Base-by-base conservation (phyloP, 2,888 invertebrate species). In the Heliconius ethilla region DNA sequence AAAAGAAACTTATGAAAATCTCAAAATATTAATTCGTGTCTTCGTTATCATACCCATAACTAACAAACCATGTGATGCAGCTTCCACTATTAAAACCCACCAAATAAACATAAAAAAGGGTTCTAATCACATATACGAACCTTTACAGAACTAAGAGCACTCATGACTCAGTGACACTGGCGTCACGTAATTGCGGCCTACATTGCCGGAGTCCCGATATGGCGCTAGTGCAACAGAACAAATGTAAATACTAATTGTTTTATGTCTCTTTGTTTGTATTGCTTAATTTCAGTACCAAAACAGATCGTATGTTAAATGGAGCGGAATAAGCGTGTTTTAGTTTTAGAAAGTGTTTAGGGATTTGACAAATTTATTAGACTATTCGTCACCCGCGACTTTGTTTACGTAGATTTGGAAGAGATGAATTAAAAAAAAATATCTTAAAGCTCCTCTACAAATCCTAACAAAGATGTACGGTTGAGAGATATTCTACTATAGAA, bases 221-320 rank as follows among this genome's bases (percentile, higher is more conserved):
- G 80, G 65, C 37, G 59, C 55, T 74, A 75, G 66, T 74, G 55
- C 65, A 59, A 76, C 25, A 51, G 40, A 69, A 77, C 78, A 78
- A 75, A 78, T 78, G 78, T 80, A 75, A 75, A 75, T 62, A 75
- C 79, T 81, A 81, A 81, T 81, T 79, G 81, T 76, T 76, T 51
- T 72, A 27, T 55, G 63, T 73, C 74, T 76, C 74, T 76, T 79
- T 79, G 79, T 79, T 63, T 78, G 66, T 72, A 59, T 78, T 76
- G 67, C 76, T 65, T 45, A 59, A 74, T 62, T 29, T 74, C 40
- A 67, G 29, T 15, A 15, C 70, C n/a, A 59, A 59, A 72, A 59
- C 59, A 25, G 29, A 63, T 25, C 6, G 40, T 45, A 37, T 25
- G 63, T 74, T 45, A 40, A 63, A 45, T 65, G 22, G 27, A 65